These are phyloP conservation scores for Dipodomys spectabilis DNA, from an alignment of 2,113 vertebrate genomes.

Conservation along the genomic window DNA sequence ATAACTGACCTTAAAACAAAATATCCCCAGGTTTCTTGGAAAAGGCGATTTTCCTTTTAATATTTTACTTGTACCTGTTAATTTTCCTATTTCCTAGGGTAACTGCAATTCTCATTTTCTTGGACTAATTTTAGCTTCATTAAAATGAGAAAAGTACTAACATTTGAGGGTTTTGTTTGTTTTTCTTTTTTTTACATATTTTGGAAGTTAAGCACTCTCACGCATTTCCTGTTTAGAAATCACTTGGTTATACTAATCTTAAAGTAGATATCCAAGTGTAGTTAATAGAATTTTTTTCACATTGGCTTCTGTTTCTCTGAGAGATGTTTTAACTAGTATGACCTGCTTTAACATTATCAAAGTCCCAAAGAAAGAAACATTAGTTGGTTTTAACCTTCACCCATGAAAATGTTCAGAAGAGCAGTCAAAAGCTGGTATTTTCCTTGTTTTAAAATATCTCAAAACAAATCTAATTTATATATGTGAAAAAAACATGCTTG, in stretches of 20 bases:
- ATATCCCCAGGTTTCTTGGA: not conserved
- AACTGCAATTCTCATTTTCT: constrained; percentile 58
- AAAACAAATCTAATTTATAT: constrained; percentile 31
- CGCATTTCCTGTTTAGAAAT: not conserved
- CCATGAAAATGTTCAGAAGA: constrained; percentile 40
- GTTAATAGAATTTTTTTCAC: not conserved
- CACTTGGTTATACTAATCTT: not conserved
- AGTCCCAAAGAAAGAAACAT: constrained; percentile 34
- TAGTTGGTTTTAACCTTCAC: not conserved
- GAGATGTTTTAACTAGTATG: constrained; percentile 12
- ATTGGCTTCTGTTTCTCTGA: constrained; percentile 45
- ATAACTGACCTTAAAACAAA: constrained; percentile 54
- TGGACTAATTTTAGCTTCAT: constrained; percentile 48
- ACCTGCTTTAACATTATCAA: constrained; percentile 46
- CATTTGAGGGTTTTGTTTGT: not conserved
- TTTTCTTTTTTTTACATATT: not conserved
- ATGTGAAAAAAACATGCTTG: not conserved
- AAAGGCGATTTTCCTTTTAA: constrained; percentile 53
- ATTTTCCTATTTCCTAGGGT: constrained; percentile 33
- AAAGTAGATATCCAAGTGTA: constrained; percentile 26
- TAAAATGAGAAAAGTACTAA: constrained; percentile 16
- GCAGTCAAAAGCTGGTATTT: not conserved
- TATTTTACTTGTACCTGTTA: constrained; percentile 35
- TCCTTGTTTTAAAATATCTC: constrained; percentile 22
- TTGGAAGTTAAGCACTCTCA: constrained; percentile 35